Conservation (phyloP, 2,888 invertebrate genomes). For the Drosophila flavopinicola region DNA sequence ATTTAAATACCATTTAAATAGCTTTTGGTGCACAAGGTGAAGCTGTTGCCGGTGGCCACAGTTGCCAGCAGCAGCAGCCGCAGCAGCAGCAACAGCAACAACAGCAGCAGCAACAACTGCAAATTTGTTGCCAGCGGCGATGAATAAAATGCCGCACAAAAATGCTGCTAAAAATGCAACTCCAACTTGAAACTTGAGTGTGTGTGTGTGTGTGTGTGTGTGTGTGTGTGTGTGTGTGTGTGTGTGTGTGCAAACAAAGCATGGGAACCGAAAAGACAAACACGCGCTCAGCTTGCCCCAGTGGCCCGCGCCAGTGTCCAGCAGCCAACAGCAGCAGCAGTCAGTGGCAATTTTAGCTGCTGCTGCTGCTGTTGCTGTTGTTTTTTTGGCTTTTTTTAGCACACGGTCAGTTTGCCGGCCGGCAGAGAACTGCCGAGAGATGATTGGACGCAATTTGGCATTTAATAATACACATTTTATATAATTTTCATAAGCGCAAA, state of each 20-base stretch:
- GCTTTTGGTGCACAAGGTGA: conserved; percentile 78
- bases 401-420: conserved; percentile 80
- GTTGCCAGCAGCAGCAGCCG: conserved; percentile 18
- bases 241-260: conserved; percentile 64
- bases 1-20: conserved; percentile 82
- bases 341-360: conserved; percentile 45
- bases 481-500: conserved; percentile 55
- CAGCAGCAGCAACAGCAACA: conserved; percentile 23
- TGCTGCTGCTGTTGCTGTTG: conserved; percentile 21
- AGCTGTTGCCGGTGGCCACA: conserved; percentile 52
- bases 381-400: conserved; percentile 53
- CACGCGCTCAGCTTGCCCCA: conserved; percentile 65
- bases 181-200: conserved; percentile 51
- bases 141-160: conserved; percentile 77
- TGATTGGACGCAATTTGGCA: conserved; percentile 58
- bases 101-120: conserved; percentile 41
- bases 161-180: conserved; percentile 79
- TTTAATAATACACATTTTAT: conserved; percentile 58
- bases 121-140: conserved; percentile 77
- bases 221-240: conserved; percentile 12
- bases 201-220: conserved; percentile 14
- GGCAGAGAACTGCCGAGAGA: conserved; percentile 43
- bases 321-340: conserved; percentile 53
- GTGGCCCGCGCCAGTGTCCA: conserved; percentile 50
- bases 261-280: conserved; percentile 76